Conservation (phyloP, 92 coral and sea anemone genomes). For the Parazoanthus swiftii region DNA sequence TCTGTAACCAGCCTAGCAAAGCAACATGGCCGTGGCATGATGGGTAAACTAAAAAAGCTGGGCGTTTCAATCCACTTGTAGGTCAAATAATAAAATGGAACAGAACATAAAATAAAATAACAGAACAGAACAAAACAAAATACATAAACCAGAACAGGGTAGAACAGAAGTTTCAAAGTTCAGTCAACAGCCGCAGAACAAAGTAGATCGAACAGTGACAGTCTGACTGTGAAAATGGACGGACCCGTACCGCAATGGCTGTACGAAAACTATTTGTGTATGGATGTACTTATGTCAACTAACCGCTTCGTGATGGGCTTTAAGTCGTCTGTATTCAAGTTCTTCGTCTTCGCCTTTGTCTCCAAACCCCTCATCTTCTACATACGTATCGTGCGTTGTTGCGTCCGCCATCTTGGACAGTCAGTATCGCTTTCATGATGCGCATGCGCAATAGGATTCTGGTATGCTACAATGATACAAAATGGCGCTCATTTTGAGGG, state of each 20-base stretch:
- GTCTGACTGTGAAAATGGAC: no score
- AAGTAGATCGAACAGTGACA: no score
- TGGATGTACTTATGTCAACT: background rate
- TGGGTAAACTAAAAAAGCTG: no score
- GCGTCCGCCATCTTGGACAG: slow-evolving; percentile 77
- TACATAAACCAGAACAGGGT: no score
- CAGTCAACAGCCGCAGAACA: no score
- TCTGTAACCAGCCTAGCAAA: slow-evolving; percentile 79
- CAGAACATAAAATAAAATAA: no score
- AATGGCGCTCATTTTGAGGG: slow-evolving; percentile 86
- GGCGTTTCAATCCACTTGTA: no score
- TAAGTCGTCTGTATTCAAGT: slow-evolving; percentile 63
- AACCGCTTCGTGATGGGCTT: slow-evolving; percentile 63
- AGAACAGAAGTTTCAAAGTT: background rate
- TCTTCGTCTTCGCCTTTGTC: slow-evolving; percentile 54
- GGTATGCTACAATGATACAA: slow-evolving; percentile 69
- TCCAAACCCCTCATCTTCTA: slow-evolving; percentile 47
- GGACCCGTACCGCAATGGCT: no score
- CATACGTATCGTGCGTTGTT: background rate
- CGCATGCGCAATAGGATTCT: slow-evolving; percentile 71
- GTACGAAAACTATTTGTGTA: no score
- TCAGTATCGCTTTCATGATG: slow-evolving; percentile 13
- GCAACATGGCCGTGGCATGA: background rate
- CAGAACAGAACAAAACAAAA: no score
- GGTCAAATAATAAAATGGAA: no score